phyloP scores from a whole-genome alignment of 1,140 invertebrate species.

The Melipona quadrifasciata region DNA sequence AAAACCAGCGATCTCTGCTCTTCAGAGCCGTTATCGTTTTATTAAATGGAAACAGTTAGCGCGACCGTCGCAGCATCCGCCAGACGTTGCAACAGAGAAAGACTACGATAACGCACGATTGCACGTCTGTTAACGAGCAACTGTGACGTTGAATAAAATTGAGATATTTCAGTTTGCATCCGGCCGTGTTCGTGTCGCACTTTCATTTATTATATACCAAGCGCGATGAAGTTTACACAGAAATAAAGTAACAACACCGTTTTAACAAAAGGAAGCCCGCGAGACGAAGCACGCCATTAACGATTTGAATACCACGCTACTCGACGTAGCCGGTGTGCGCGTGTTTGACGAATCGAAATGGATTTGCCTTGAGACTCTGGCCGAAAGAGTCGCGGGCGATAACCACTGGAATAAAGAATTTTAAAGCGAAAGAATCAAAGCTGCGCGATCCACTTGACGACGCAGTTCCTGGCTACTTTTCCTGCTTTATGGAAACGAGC shows the following conservation, averaged over 20 bases:
- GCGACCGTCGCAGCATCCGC: neutral
- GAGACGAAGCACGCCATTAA: no score
- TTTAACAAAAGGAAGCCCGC: neutral
- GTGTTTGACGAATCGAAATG: neutral
- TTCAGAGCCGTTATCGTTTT: neutral
- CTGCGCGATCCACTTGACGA: conserved; percentile 8
- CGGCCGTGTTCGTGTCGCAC: neutral
- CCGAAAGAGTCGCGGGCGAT: neutral
- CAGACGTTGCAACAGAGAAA: neutral
- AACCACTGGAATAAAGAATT: neutral
- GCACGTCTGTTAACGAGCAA: neutral
- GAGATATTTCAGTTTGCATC: neutral
- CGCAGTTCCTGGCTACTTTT: conserved; percentile 16
- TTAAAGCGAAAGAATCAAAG: conserved; percentile 4
- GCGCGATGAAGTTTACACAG: neutral
- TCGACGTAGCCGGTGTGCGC: no score
- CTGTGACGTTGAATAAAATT: neutral
- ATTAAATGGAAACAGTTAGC: neutral
- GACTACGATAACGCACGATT: neutral
- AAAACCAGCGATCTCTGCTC: neutral
- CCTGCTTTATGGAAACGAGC: conserved; percentile 27
- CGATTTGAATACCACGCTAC: no score
- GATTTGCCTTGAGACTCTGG: neutral
- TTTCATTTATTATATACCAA: neutral
- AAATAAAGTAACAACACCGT: neutral